phyloP scores from a whole-genome alignment of 2,888 invertebrate genomes.

The Dynastes maya region DNA sequence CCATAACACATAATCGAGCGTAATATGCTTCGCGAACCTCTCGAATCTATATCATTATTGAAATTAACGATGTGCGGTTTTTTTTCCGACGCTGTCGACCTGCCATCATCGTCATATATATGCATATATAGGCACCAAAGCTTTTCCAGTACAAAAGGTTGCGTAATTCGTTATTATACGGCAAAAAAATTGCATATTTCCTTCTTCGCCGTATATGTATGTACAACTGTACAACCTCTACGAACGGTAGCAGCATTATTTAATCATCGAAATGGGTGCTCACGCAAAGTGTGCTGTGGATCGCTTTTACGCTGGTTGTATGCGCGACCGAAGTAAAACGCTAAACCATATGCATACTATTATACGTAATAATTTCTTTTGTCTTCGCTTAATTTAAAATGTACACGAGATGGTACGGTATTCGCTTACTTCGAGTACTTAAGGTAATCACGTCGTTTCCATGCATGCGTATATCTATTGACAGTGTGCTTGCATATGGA shows the following conservation, averaged over 20 bases:
- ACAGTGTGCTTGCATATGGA: no score
- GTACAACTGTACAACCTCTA: slow-evolving; percentile 1
- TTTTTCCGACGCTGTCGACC: slow-evolving; percentile 47
- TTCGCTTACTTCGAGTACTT: slow-evolving; percentile 2
- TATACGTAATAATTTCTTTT: slow-evolving; percentile 2
- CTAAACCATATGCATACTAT: not conserved
- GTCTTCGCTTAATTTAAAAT: slow-evolving; percentile 21
- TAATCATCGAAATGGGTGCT: slow-evolving; percentile 57
- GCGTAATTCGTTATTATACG: slow-evolving; percentile 51
- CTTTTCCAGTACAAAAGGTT: slow-evolving; percentile 47
- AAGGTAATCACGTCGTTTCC: not conserved
- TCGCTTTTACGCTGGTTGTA: slow-evolving; percentile 11
- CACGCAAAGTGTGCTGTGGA: slow-evolving; percentile 49
- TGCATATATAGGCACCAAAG: slow-evolving; percentile 40
- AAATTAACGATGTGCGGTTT: slow-evolving; percentile 56
- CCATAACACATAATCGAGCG: slow-evolving; percentile 43
- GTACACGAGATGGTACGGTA: not conserved
- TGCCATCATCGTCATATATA: not conserved
- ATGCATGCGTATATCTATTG: no score
- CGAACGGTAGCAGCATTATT: slow-evolving; percentile 58
- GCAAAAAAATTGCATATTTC: slow-evolving; percentile 63
- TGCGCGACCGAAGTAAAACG: not conserved
- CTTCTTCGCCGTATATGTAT: slow-evolving; percentile 55
- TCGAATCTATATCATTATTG: slow-evolving; percentile 53
- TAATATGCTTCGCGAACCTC: slow-evolving; percentile 43